Evolutionary conservation across 1,140 invertebrate genomes (phyloP).

Genomic region (Maniola jurtina): DNA sequence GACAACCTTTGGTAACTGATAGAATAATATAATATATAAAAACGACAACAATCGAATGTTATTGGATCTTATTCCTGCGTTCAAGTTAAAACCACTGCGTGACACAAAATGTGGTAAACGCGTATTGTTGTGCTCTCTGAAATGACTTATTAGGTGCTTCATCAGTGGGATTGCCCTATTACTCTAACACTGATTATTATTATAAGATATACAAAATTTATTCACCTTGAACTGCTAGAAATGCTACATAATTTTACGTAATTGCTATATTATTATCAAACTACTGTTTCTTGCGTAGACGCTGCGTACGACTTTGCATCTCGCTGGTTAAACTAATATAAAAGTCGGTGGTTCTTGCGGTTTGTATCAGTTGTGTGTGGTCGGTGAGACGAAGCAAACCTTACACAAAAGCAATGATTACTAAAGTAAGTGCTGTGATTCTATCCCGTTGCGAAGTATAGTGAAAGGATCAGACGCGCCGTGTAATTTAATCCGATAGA

Average conservation of each 20-base stretch:
- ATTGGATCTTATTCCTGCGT: too few relatives aligned
- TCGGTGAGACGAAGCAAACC: slow-evolving; percentile 71
- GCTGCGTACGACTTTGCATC: slow-evolving; percentile 58
- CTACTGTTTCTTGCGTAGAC: slow-evolving; percentile 71
- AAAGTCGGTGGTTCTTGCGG: slow-evolving; percentile 57
- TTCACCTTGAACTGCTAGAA: slow-evolving; percentile 68
- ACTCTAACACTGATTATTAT: slow-evolving; percentile 39
- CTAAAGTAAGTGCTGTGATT: slow-evolving; percentile 72
- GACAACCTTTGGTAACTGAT: too few relatives aligned
- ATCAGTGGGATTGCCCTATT: slow-evolving; percentile 28
- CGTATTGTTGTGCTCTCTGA: background rate
- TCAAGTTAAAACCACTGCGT: too few relatives aligned
- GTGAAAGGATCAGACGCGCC: slow-evolving; percentile 53
- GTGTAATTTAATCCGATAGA: slow-evolving; percentile 12
- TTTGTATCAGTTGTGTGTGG: slow-evolving; percentile 73
- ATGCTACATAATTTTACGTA: slow-evolving; percentile 69
- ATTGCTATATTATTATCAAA: slow-evolving; percentile 74
- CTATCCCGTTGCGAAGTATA: slow-evolving; percentile 46
- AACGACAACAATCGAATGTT: too few relatives aligned
- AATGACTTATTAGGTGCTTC: slow-evolving; percentile 17
- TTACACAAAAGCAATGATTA: slow-evolving; percentile 73
- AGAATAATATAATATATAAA: too few relatives aligned
- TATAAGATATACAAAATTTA: slow-evolving; percentile 42
- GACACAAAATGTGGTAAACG: too few relatives aligned
- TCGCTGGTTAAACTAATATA: slow-evolving; percentile 68